Conservation (phyloP, 2,113 vertebrate species). For the Dissostichus mawsoni region DNA sequence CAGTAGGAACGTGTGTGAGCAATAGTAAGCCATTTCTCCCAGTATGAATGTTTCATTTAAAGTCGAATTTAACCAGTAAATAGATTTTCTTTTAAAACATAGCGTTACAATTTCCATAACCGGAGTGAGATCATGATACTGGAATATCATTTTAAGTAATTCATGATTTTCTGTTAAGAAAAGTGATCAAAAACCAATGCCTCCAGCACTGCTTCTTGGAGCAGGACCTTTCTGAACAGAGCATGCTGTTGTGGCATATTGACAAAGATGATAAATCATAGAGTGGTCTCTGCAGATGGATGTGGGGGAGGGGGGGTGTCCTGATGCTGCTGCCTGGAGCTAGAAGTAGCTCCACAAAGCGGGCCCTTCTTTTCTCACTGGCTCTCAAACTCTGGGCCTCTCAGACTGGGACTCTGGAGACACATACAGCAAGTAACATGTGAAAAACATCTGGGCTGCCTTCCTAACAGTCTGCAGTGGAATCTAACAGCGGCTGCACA, state of each 20-base stretch:
- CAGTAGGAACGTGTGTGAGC: too few species aligned
- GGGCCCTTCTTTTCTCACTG: slow-evolving; percentile 5
- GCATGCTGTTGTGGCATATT: slow-evolving; percentile 5
- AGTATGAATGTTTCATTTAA: too few species aligned
- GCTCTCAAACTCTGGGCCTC: slow-evolving; percentile 9
- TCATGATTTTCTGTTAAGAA: too few species aligned
- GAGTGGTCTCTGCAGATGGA: slow-evolving; percentile 14
- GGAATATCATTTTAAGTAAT: too few species aligned
- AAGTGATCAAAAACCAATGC: background rate
- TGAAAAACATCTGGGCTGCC: slow-evolving; percentile 36
- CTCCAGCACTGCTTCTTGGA: slow-evolving; percentile 25
- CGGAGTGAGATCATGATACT: too few species aligned
- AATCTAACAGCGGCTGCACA: slow-evolving; percentile 4
- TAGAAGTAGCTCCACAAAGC: slow-evolving; percentile 17
- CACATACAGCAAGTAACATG: slow-evolving; percentile 1
- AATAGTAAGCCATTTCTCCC: too few species aligned
- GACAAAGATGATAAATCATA: slow-evolving; percentile 30
- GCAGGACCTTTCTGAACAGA: slow-evolving; percentile 2
- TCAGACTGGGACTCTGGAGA: slow-evolving; percentile 21
- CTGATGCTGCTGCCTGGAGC: slow-evolving; percentile 43
- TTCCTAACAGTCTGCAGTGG: slow-evolving; percentile 18
- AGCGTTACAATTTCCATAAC: too few species aligned
- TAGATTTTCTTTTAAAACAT: too few species aligned
- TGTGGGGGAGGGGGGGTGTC: background rate
- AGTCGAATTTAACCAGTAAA: too few species aligned